Evolutionary conservation across 1,140 invertebrate genomes (phyloP).

Genomic region (Caerostris extrusa): DNA sequence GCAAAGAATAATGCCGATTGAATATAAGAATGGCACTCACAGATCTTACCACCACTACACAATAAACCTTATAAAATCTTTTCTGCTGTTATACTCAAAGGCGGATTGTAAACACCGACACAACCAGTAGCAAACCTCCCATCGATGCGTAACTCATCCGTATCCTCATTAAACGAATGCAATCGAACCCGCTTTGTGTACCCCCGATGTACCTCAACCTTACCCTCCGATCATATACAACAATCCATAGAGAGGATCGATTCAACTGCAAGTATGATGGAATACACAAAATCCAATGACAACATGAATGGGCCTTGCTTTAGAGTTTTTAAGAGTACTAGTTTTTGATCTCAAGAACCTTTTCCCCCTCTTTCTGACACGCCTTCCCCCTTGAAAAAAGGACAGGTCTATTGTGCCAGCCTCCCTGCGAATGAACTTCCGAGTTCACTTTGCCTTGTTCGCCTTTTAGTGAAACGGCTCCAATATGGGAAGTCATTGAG

Average conservation of each 20-base stretch:
- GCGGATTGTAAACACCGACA: not conserved
- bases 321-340: not conserved
- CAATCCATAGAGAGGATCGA: not conserved
- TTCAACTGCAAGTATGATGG: conserved; percentile 59
- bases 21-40: not conserved
- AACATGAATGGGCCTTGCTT: not conserved
- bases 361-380: not conserved
- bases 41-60: not conserved
- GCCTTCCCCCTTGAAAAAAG: not conserved
- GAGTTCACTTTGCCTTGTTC: conserved; percentile 65
- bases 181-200: conserved; percentile 44
- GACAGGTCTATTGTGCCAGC: conserved; percentile 40
- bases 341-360: not conserved
- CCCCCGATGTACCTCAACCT: not conserved
- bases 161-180: conserved; percentile 51
- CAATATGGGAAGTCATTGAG: conserved; percentile 28
- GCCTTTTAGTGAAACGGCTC: conserved; percentile 2
- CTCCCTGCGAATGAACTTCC: conserved; percentile 62
- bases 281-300: conserved; percentile 46
- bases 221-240: not conserved
- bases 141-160: conserved; percentile 35
- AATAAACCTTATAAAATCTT: not conserved
- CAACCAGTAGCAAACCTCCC: not conserved
- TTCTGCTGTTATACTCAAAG: not conserved
- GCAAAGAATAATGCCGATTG: not conserved